Conservation (phyloP, 2,113 vertebrate species). For the Leucopsar rothschildi region DNA sequence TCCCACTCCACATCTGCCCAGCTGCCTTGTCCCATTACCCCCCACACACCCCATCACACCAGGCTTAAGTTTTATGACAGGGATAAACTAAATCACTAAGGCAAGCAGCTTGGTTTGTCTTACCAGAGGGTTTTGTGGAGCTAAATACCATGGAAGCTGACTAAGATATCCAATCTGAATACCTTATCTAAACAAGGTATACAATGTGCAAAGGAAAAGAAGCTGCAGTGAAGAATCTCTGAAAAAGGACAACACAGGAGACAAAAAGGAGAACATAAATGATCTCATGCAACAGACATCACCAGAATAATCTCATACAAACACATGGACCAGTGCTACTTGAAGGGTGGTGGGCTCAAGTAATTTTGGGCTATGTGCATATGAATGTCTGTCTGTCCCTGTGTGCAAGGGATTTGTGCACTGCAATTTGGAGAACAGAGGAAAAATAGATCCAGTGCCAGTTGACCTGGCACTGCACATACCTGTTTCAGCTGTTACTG, state of each 20-base stretch:
- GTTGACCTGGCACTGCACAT: neutral
- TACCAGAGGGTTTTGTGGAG: neutral
- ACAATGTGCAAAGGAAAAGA: neutral
- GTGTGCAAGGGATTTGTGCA: neutral
- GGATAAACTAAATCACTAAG: neutral
- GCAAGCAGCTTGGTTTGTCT: neutral
- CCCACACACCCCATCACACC: neutral
- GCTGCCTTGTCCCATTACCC: neutral
- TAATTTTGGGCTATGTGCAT: fast-evolving
- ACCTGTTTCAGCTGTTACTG: neutral
- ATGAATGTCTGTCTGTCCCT: neutral
- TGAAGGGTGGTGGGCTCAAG: neutral
- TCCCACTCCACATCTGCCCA: neutral
- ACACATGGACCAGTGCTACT: neutral
- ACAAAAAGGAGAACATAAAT: neutral
- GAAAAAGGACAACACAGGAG: neutral
- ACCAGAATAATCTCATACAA: neutral
- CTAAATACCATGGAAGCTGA: neutral
- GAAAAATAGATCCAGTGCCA: neutral
- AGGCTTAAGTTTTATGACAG: neutral
- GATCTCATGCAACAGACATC: neutral
- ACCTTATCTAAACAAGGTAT: neutral
- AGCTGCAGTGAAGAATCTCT: neutral
- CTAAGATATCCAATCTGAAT: neutral
- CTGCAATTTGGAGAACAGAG: neutral